These are phyloP conservation scores for Boulengerochromis microlepis DNA, from an alignment of 2,113 vertebrate species.

Conservation along the genomic window DNA sequence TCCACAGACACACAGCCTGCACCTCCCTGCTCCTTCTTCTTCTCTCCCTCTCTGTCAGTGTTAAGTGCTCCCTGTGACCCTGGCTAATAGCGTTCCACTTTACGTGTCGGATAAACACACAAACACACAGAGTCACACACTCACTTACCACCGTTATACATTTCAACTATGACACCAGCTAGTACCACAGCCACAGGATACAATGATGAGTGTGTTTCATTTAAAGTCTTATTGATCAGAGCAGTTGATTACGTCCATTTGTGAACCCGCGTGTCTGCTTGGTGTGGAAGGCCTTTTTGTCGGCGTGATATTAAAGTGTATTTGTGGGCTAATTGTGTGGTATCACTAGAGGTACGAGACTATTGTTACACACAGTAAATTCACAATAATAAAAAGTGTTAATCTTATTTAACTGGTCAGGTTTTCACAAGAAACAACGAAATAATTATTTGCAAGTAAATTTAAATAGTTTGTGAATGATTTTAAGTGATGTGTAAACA, in stretches of 20 bases:
- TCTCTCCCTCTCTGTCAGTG: slow-evolving; percentile 18
- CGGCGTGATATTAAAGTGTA: background rate
- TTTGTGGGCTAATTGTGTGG: background rate
- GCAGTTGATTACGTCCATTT: slow-evolving; percentile 37
- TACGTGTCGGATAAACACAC: background rate
- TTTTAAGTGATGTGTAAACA: background rate
- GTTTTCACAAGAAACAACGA: background rate
- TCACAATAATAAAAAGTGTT: background rate
- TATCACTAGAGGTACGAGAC: background rate
- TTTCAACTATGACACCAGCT: background rate
- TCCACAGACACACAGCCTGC: background rate
- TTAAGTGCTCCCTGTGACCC: slow-evolving; percentile 34
- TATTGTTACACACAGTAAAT: background rate
- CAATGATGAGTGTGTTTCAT: slow-evolving; percentile 61
- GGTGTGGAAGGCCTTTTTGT: background rate
- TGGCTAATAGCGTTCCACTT: slow-evolving; percentile 1
- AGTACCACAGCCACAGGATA: background rate
- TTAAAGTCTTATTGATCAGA: slow-evolving; percentile 56
- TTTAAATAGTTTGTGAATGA: background rate
- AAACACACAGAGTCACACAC: background rate
- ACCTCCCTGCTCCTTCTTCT: background rate
- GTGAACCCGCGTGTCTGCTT: slow-evolving; percentile 6
- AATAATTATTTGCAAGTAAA: background rate
- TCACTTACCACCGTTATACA: background rate
- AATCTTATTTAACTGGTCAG: background rate